phyloP scores from a whole-genome alignment of 2,797 vertebrate species.

The Ptychobarbus kaznakovi region DNA sequence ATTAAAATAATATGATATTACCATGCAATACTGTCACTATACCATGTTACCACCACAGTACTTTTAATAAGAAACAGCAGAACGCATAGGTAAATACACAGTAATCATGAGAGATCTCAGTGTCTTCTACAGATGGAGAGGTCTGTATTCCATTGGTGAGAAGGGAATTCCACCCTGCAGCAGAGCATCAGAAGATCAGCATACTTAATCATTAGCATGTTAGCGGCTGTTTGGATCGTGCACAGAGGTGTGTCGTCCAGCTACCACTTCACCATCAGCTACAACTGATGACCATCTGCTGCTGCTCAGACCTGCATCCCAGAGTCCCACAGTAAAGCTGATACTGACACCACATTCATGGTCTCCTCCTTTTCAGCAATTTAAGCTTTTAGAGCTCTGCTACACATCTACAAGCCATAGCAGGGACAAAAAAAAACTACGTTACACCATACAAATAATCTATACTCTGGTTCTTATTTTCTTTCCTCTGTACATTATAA shows the following conservation, averaged over 20 bases:
- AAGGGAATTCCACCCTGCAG: constrained; percentile 64
- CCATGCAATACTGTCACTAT: background rate
- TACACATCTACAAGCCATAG: constrained; percentile 14
- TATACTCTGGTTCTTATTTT: background rate
- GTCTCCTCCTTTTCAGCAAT: background rate
- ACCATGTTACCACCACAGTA: background rate
- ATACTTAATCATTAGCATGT: constrained; percentile 75
- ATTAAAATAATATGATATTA: background rate
- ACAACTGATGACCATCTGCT: constrained; percentile 73
- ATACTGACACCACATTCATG: background rate
- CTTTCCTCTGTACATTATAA: background rate
- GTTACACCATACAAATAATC: background rate
- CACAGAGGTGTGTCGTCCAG: constrained; percentile 53
- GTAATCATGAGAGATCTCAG: constrained; percentile 52
- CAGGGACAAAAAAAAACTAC: constrained; percentile 4
- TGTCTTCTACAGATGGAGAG: constrained; percentile 72
- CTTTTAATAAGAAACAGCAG: background rate
- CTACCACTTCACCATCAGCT: constrained; percentile 43
- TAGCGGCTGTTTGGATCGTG: constrained; percentile 58
- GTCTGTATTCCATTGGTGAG: constrained; percentile 54
- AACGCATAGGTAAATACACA: constrained; percentile 39
- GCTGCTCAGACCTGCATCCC: constrained; percentile 62
- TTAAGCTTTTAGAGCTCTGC: background rate
- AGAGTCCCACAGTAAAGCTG: constrained; percentile 51
- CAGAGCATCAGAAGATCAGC: constrained; percentile 67